A percentile compares a stretch with the other conserved stretches of the same genome.
Conservation (phyloP, 2,797 vertebrate species). For the Kryptolebias ocellatus region DNA sequence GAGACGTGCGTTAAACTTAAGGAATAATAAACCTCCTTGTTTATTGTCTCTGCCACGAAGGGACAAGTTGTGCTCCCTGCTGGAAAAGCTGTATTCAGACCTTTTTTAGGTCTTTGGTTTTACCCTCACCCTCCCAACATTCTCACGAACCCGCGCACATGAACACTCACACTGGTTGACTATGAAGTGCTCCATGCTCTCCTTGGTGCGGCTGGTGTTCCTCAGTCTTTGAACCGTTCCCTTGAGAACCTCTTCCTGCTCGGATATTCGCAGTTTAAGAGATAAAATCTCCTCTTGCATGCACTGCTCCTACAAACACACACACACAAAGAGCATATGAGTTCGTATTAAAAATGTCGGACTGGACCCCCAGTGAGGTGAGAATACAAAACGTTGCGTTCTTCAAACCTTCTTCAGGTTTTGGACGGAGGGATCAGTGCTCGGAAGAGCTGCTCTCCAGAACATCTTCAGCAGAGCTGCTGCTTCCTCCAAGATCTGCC, state of each 20-base stretch:
- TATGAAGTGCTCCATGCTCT: slow-evolving; percentile 94
- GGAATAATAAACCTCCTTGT: no score
- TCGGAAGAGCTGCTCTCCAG: slow-evolving; percentile 87
- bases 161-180: slow-evolving; percentile 88
- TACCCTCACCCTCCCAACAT: neutral
- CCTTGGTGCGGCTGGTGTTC: slow-evolving; percentile 86
- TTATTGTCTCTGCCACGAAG: no score
- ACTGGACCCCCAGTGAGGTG: neutral
- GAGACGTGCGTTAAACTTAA: neutral
- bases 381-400: neutral
- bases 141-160: neutral
- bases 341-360: neutral
- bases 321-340: slow-evolving; percentile 4
- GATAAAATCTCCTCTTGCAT: slow-evolving; percentile 87
- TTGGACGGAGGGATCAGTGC: slow-evolving; percentile 59
- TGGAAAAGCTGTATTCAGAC: no score
- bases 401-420: slow-evolving; percentile 77
- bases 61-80: no score
- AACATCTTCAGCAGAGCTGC: slow-evolving; percentile 89
- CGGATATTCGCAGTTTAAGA: slow-evolving; percentile 83
- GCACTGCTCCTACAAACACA: slow-evolving; percentile 82
- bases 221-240: slow-evolving; percentile 83
- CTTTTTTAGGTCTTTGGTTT: slow-evolving; percentile 13
- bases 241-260: slow-evolving; percentile 88
- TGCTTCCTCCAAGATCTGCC: slow-evolving; percentile 85